Evolutionary conservation across 2,888 invertebrate species (phyloP), one percentile per base, ranked within the genome.

Genomic region (Desoria tigrina): DNA sequence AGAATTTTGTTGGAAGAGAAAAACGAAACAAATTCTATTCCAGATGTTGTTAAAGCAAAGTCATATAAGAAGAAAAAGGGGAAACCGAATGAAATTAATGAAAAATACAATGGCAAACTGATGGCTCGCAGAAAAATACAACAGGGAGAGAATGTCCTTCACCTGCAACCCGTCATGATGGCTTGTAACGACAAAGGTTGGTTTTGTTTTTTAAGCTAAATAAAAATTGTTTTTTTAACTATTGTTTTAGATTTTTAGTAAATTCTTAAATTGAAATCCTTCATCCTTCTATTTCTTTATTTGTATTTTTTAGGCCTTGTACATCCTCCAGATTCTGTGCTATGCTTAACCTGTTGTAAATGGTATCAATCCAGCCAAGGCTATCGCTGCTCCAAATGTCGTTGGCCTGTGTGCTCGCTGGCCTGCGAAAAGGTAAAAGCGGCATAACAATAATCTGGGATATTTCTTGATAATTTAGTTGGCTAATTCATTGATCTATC

Each of bases 351-450:
- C 1, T 68, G 68, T 51, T 63, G 61, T 32, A 60, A 61, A 26
- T 68, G 65, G 65, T 68, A 68, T 27, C 65, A 68, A 32, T n/a
- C 26, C 6, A 65, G 65, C 24, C 55, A 53, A 55, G 68, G 65
- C 6, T 65, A 68, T 26, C 61, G 64, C 0, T 68, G 68, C 37
- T 54, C 62, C 11, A 65, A 54, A 27, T 68, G 68, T 32, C 57
- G 54, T 16, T 68, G 68, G 68, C 58, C 62, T 16, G 65, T 68
- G 9, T 68, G 68, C 42, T 59, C 59, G 1, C 42, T 54, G 18
- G 58, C 49, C 23, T 68, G 68, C 58, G 68, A 68, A 42, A 49
- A 42, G 39, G 67, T 67, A 50, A 32, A 32, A 32, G 16, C 21
- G 45, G 45, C 45, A 45, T 42, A 59, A 32, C 32, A 32, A 32